Evolutionary conservation across 2,888 invertebrate genomes (phyloP).

Genomic region (Andrena praecox): DNA sequence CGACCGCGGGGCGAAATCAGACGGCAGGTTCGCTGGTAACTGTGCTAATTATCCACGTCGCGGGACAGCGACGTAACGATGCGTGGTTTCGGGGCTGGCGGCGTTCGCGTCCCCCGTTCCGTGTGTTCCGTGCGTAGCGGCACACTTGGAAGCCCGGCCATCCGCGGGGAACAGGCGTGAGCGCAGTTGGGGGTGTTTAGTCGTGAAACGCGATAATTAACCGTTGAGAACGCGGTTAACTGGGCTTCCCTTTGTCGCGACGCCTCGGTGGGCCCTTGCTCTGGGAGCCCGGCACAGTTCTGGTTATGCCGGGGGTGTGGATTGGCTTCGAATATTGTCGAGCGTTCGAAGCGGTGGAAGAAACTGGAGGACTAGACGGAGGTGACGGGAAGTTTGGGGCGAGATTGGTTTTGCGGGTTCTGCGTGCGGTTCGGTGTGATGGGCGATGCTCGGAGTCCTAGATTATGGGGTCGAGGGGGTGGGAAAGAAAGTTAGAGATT

Average conservation of each 20-base stretch:
- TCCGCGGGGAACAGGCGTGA: conserved; percentile 36
- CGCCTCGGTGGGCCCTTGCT: conserved; percentile 10
- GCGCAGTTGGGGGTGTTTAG: conserved; percentile 59
- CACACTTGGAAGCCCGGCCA: conserved; percentile 47
- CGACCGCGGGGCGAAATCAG: neutral
- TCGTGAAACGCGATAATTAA: conserved; percentile 72
- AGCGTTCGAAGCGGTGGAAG: too few relatives aligned
- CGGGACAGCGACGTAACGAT: conserved; percentile 57
- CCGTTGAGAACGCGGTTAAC: conserved; percentile 69
- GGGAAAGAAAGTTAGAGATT: too few relatives aligned
- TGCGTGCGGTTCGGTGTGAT: too few relatives aligned
- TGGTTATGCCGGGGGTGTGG: too few relatives aligned
- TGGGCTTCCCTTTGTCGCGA: conserved; percentile 34
- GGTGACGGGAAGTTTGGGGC: too few relatives aligned
- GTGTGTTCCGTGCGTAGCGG: conserved; percentile 18
- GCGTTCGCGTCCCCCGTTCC: conserved; percentile 7
- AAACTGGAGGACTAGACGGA: too few relatives aligned
- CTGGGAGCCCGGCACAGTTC: neutral
- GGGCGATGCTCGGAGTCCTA: too few relatives aligned
- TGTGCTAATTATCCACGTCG: conserved; percentile 70
- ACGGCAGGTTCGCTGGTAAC: neutral
- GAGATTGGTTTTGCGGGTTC: too few relatives aligned
- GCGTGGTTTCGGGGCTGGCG: conserved; percentile 64
- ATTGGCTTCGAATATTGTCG: too few relatives aligned
- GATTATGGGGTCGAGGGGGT: too few relatives aligned